phyloP scores from a whole-genome alignment of 2,113 vertebrate genomes.

The Sterrhoptilus dennistouni region DNA sequence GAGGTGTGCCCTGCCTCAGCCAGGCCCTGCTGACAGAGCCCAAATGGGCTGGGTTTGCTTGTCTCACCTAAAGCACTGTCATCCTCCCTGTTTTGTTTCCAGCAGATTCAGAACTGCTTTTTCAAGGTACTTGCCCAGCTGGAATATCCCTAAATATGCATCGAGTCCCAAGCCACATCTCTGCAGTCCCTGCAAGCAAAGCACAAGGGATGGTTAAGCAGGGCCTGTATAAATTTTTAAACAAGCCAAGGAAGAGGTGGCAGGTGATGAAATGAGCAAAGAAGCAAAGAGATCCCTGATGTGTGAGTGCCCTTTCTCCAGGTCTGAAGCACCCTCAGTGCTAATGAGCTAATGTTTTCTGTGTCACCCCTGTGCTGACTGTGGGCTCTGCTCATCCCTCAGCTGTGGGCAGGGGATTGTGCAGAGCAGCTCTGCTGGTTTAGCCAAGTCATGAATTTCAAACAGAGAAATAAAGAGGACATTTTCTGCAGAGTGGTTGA shows the following conservation, averaged over 20 bases:
- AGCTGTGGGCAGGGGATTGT: background rate
- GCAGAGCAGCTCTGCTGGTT: background rate
- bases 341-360: background rate
- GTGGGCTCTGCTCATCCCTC: background rate
- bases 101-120: slow-evolving; percentile 20
- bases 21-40: background rate
- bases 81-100: background rate
- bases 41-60: background rate
- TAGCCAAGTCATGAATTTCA: background rate
- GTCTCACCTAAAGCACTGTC: background rate
- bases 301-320: background rate
- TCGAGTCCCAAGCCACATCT: background rate
- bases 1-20: background rate
- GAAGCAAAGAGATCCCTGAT: background rate
- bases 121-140: slow-evolving; percentile 21
- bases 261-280: background rate
- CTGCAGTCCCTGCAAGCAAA: accelerated
- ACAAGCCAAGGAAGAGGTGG: background rate
- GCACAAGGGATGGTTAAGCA: background rate
- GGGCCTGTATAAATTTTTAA: background rate
- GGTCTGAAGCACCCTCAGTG: background rate
- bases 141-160: background rate
- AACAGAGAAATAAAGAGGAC: background rate
- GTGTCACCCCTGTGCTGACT: background rate
- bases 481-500: background rate